Base-by-base conservation (phyloP, 2,113 vertebrate genomes). In the Oncorhynchus mykiss region DNA sequence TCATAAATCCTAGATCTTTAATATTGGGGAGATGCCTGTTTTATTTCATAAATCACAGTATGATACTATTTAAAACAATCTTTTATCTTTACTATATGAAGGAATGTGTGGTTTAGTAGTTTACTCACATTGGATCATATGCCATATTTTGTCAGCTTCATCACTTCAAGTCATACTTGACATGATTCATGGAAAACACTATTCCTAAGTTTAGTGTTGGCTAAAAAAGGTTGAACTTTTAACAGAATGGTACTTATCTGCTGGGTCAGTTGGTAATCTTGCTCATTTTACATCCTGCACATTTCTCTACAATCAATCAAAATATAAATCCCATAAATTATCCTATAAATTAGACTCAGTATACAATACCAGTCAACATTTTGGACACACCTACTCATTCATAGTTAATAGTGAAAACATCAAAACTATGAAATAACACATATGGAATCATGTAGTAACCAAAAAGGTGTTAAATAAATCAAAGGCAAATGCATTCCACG, bases 181-280 rank as follows among this genome's bases (percentile, higher is more conserved):
- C 14, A n/a, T n/a, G n/a, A 22, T 60, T 60, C 20, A 60, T 60
- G 59, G 3, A n/a, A 60, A 60, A 60, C 20, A 60, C 7, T 14
- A n/a, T 60, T 4, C n/a, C 16, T 60, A 14, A 22, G 4, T 60
- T 22, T 60, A 22, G 5, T n/a, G 16, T 60, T 60, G 18, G 59
- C n/a, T 60, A 16, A 51, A 51, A 51, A 16, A 13, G 4, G 13
- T 51, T 51, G 14, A 13, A 51, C 14, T 51, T 12, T 51, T 16
- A 51, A n/a, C 59, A 5, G 16, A 60, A 60, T 60, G 59, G n/a
- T 7, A 22, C 59, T 57, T 13, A 57, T 57, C 51, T 57, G 18
- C 51, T 18, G 51, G 80, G 79, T 68, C 78, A 84, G 66, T 84
- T 80, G 78, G 86, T 89, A 77, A 82, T 79, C 75, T 81, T 78